phyloP scores from a whole-genome alignment of 2,797 vertebrate species.

The Bradypodion ventrale region DNA sequence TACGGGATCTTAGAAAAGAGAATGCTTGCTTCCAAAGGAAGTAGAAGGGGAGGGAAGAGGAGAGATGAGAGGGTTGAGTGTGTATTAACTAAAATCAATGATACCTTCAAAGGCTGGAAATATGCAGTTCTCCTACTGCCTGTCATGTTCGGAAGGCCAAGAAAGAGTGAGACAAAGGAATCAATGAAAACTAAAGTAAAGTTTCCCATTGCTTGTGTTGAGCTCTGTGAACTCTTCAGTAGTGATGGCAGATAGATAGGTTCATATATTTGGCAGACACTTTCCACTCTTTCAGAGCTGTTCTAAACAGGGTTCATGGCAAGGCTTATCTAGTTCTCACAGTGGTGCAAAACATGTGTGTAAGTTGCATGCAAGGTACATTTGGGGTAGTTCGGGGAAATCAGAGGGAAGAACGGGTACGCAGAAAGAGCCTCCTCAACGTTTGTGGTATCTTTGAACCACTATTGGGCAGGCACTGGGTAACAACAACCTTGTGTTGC shows the following conservation, averaged over 20 bases:
- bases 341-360: background rate
- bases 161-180: slow-evolving; percentile 43
- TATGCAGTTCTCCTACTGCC: slow-evolving; percentile 61
- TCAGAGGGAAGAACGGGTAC: background rate
- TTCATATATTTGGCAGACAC: background rate
- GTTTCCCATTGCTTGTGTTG: slow-evolving; percentile 34
- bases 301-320: background rate
- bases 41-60: background rate
- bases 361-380: background rate
- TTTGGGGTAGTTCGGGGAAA: background rate
- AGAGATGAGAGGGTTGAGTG: slow-evolving; percentile 34
- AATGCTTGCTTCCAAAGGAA: slow-evolving; percentile 19
- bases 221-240: background rate
- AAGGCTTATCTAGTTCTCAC: background rate
- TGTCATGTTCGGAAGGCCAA: slow-evolving; percentile 35
- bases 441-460: too few species aligned
- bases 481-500: too few species aligned
- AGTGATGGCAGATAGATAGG: background rate
- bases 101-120: slow-evolving; percentile 64
- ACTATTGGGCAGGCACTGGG: too few species aligned
- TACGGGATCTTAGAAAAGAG: slow-evolving; percentile 7
- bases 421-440: too few species aligned
- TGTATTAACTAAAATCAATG: slow-evolving; percentile 72
- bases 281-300: background rate
- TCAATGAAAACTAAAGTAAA: slow-evolving; percentile 59